These are phyloP conservation scores for Passer montanus DNA, from an alignment of 2,113 vertebrate genomes.

Conservation along the genomic window DNA sequence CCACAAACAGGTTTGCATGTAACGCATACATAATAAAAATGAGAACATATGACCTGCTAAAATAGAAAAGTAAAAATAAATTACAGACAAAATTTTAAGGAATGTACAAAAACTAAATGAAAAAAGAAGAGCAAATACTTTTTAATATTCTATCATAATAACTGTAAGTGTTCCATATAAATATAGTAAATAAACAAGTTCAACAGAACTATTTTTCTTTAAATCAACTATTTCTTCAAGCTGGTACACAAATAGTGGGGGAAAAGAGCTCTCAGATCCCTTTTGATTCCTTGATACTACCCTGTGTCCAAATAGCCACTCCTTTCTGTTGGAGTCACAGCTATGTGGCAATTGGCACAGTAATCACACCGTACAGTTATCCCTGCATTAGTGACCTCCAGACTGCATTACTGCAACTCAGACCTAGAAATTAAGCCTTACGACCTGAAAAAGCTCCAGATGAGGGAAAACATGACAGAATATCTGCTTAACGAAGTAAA, in stretches of 20 bases:
- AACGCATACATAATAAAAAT: background rate
- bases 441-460: constrained; percentile 22
- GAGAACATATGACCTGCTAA: background rate
- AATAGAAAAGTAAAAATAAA: background rate
- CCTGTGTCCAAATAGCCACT: background rate
- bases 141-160: background rate
- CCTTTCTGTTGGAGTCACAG: constrained; percentile 11
- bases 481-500: constrained; percentile 19
- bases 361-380: constrained; percentile 48
- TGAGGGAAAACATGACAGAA: background rate
- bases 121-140: background rate
- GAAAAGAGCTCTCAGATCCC: background rate
- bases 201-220: background rate
- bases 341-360: background rate
- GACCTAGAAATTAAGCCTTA: constrained; percentile 25
- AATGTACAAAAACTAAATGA: background rate
- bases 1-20: background rate
- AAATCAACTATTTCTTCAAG: background rate
- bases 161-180: background rate
- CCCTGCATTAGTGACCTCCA: constrained; percentile 63
- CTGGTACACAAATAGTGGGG: background rate
- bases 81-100: background rate
- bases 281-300: background rate
- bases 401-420: constrained; percentile 39
- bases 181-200: background rate